Conservation (phyloP, 2,113 vertebrate genomes). For the Balaenoptera acutorostrata region DNA sequence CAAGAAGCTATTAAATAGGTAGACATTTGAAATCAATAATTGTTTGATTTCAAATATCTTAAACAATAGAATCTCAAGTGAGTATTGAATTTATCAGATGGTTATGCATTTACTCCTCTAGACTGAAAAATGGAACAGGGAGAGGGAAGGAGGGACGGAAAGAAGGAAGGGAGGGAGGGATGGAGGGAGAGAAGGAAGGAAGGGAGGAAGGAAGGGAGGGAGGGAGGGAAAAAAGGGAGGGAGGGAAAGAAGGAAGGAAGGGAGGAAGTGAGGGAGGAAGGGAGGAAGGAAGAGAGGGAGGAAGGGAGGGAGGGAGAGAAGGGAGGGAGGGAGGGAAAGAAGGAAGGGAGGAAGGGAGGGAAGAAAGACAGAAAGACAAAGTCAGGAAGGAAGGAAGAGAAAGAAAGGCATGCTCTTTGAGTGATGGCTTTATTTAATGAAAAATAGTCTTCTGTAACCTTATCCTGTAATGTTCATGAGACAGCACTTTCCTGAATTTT, state of each 20-base stretch:
- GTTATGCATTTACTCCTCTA: background rate
- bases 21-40: background rate
- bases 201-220: too few relatives aligned
- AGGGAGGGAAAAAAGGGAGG: rapidly evolving
- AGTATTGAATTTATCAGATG: background rate
- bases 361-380: background rate
- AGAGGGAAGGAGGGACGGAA: rapidly evolving
- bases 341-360: background rate
- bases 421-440: background rate
- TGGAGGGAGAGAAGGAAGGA: too few relatives aligned
- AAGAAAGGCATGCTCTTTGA: background rate
- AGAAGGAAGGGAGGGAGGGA: rapidly evolving
- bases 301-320: too few relatives aligned
- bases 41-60: background rate
- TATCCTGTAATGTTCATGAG: background rate
- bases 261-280: too few relatives aligned
- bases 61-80: background rate
- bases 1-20: background rate
- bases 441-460: background rate
- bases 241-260: too few relatives aligned
- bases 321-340: too few relatives aligned
- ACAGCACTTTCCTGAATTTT: background rate
- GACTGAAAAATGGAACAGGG: background rate
- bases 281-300: too few relatives aligned
- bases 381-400: background rate